A percentile compares a stretch with the other conserved stretches of the same genome.
These are phyloP conservation scores for Condylura cristata DNA, from an alignment of 2,113 vertebrate species.

Conservation along the genomic window DNA sequence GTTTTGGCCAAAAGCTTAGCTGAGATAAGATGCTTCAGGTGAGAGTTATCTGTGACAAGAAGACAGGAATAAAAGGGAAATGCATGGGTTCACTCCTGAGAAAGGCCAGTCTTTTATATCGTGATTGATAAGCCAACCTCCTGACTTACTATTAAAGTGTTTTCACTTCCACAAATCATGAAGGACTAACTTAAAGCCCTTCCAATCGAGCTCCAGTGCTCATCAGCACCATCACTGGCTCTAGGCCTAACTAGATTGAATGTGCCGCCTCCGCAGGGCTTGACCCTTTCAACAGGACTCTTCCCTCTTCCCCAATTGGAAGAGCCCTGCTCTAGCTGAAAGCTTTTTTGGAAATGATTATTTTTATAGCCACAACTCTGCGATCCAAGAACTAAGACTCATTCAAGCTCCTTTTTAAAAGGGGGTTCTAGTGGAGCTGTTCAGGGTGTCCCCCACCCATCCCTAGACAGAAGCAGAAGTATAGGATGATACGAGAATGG, in stretches of 20 bases:
- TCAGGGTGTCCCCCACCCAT: background rate
- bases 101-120: background rate
- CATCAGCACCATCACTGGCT: background rate
- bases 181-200: background rate
- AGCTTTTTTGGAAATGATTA: background rate
- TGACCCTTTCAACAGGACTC: background rate
- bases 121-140: too few species aligned
- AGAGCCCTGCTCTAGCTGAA: background rate
- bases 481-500: background rate
- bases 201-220: background rate
- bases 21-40: background rate
- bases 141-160: background rate
- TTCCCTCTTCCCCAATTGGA: background rate
- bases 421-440: rapidly evolving
- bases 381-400: background rate
- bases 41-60: background rate
- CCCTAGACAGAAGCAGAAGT: background rate
- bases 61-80: background rate
- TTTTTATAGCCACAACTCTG: background rate
- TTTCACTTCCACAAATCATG: background rate
- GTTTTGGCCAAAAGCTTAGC: background rate
- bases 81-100: background rate
- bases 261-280: background rate
- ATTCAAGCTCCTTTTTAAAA: background rate
- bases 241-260: background rate